Conservation (phyloP, 1,140 invertebrate species). For the Gerris buenoi region DNA sequence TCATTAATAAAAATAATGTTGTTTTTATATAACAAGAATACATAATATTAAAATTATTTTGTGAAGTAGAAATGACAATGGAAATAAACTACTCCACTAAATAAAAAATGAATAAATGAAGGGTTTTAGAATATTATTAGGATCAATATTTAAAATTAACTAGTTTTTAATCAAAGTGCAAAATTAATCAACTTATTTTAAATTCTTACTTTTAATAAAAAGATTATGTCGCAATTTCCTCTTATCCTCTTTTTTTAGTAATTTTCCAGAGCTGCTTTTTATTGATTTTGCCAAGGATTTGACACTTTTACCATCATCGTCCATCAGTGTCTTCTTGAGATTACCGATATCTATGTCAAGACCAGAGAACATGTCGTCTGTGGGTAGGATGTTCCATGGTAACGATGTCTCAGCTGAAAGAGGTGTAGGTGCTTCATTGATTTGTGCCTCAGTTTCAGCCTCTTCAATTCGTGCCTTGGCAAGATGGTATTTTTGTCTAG, state of each 20-base stretch:
- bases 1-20: no score
- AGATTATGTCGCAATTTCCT: neutral
- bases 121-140: no score
- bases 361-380: neutral
- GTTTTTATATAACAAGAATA: no score
- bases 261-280: neutral
- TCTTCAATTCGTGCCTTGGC: neutral
- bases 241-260: neutral
- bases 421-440: neutral
- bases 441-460: neutral
- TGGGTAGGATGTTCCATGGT: neutral
- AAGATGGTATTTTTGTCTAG: neutral
- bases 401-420: neutral
- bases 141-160: no score
- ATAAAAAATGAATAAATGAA: no score
- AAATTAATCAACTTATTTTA: no score
- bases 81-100: no score
- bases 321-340: neutral
- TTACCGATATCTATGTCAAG: neutral
- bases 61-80: no score
- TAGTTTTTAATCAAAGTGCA: no score
- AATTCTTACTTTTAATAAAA: neutral
- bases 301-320: neutral
- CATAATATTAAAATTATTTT: no score
- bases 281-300: neutral